These are phyloP conservation scores for Hemibagrus guttatus DNA, from an alignment of 2,797 vertebrate species.

Conservation along the genomic window DNA sequence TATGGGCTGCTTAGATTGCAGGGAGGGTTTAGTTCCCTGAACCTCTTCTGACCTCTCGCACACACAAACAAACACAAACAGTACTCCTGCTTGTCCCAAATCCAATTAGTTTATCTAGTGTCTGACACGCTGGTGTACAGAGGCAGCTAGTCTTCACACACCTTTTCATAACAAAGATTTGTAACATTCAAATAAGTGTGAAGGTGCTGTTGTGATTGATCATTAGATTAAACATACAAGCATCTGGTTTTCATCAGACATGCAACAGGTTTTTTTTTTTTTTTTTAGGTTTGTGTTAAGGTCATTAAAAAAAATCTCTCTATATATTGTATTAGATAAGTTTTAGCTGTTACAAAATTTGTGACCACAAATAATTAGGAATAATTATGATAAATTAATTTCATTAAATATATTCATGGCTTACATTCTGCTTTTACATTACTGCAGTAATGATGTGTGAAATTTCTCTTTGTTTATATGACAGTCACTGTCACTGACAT, in stretches of 20 bases:
- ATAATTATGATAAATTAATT: not conserved
- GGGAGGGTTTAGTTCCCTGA: constrained; percentile 65
- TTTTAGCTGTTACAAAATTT: not conserved
- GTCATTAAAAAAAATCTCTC: not conserved
- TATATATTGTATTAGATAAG: not conserved
- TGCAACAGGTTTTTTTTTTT: too few relatives aligned
- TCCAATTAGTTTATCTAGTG: constrained; percentile 81
- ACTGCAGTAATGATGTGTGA: constrained; percentile 3
- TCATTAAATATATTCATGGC: not conserved
- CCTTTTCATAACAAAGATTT: constrained; percentile 85
- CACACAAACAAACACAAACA: constrained; percentile 47
- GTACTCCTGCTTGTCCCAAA: constrained; percentile 61
- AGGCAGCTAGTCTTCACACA: constrained; percentile 75
- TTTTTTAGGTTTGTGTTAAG: not conserved
- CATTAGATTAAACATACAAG: constrained; percentile 81
- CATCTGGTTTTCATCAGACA: constrained; percentile 89
- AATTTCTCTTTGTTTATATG: constrained; percentile 54
- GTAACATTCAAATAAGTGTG: constrained; percentile 66
- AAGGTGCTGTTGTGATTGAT: constrained; percentile 79
- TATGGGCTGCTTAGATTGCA: constrained; percentile 63
- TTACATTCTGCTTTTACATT: not conserved
- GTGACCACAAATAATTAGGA: not conserved
- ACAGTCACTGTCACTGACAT: not conserved
- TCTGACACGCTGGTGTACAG: constrained; percentile 69
- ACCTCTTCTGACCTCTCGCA: constrained; percentile 38